Base-by-base conservation (phyloP, 37 sponge, comb jelly and placozoan species). In the Lycopodina hypogea region DNA sequence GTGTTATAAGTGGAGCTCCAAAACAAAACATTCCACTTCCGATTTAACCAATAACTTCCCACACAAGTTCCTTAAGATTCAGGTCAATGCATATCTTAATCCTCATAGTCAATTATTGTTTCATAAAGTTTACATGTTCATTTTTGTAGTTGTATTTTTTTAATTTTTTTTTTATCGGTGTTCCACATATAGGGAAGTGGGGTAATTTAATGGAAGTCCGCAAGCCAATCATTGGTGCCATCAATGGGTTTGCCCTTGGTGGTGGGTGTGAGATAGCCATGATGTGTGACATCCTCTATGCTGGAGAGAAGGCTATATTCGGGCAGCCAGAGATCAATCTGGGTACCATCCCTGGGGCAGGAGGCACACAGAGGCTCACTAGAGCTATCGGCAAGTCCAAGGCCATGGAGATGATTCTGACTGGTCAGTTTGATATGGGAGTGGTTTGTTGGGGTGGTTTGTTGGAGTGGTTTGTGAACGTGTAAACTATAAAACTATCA, bases 211-310 rank as follows among this genome's bases (percentile, higher is more conserved):
- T 80, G 3, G 60, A 51, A 28, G 56, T 50, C 21, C 88, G 79
- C 40, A 98, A 95, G 75, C 99, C 99, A 6, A 80, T 91, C 29
- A 98, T 98, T 37, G 99, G 96, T 23, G 99, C 99, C 38, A 94
- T 98, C 36, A 98, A 98, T 83, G 99, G 99, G 0, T 90, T 75
- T 73, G 99, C 99, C 1, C 76, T 98, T 69, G 99, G 99, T 26
- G 99, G 99, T 32, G 99, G 99, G 4, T 98, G 99, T 79, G 99
- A 98, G 81, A 52, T 98, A 39, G 99, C 99, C 18, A 98, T 98
- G 99, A 93, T 95, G 94, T 98, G 99, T 86, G 99, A 98, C 75
- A 88, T 98, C 71, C 90, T 98, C 52, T 95, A 95, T 42, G 99
- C 99, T 51, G 97, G 97, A 14, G 96, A 93, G 29, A 95, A 95